Conservation (phyloP, 2,797 vertebrate genomes). For the Amblyraja radiata region DNA sequence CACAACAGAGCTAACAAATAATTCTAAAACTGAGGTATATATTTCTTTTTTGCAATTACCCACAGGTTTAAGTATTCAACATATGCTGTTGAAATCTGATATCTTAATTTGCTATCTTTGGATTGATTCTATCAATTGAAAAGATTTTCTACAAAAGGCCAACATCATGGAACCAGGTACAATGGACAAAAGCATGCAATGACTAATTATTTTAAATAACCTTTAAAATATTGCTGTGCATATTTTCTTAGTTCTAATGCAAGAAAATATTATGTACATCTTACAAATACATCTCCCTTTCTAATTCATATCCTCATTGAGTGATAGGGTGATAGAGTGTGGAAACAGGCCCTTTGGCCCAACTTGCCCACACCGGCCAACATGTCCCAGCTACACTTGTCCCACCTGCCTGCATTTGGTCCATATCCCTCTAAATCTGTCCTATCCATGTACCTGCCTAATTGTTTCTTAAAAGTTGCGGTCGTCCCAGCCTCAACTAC, state of each 20-base stretch:
- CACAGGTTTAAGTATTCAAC: not conserved
- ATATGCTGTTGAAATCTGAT: not conserved
- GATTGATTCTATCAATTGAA: not conserved
- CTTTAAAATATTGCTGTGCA: not conserved
- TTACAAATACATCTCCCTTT: not conserved
- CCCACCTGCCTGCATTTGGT: too few species aligned
- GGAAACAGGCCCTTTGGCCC: too few species aligned
- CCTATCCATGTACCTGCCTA: too few species aligned
- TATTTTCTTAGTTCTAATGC: not conserved
- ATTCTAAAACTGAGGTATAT: not conserved
- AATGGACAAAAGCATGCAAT: not conserved
- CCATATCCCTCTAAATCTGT: too few species aligned
- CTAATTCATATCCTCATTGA: not conserved
- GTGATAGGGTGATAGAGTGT: too few species aligned
- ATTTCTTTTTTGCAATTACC: not conserved
- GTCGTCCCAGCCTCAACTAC: too few species aligned
- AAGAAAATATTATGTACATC: not conserved
- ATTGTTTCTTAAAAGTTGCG: too few species aligned
- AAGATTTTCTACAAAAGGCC: not conserved
- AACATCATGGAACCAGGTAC: not conserved
- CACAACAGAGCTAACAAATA: not conserved
- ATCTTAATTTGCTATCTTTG: not conserved
- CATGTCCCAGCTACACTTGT: too few species aligned
- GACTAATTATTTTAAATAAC: not conserved
- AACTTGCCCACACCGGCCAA: too few species aligned